phyloP scores from a whole-genome alignment of 1,140 invertebrate species.

The Macrosteles quadrilineatus region DNA sequence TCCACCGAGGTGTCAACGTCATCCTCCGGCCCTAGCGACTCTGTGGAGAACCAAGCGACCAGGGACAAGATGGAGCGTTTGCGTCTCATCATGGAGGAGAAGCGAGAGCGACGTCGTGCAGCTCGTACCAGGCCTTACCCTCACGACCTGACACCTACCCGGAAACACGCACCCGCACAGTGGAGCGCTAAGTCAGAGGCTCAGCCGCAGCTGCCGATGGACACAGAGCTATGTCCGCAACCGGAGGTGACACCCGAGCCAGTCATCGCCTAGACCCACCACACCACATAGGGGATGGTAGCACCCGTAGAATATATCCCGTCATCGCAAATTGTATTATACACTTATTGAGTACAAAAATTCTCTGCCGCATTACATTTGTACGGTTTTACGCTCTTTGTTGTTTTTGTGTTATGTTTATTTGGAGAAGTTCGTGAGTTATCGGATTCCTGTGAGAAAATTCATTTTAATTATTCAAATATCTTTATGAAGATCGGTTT shows the following conservation, averaged over 20 bases:
- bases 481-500: too few species aligned
- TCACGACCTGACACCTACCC: neutral
- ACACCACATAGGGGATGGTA: neutral
- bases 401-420: too few species aligned
- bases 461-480: too few species aligned
- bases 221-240: conserved; percentile 18
- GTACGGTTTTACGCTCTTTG: too few species aligned
- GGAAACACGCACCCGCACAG: conserved; percentile 24
- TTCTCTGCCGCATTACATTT: too few species aligned
- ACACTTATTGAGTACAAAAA: neutral
- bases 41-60: conserved; percentile 72
- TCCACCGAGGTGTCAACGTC: neutral
- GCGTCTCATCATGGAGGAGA: conserved; percentile 84
- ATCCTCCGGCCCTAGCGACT: conserved; percentile 28
- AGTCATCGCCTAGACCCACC: conserved; percentile 18
- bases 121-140: conserved; percentile 61
- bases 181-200: conserved; percentile 40
- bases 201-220: conserved; percentile 27
- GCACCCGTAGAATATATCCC: conserved; percentile 6
- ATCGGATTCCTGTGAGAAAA: too few species aligned
- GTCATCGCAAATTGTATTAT: neutral
- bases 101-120: conserved; percentile 75
- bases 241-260: conserved; percentile 21
- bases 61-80: conserved; percentile 84
- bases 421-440: too few species aligned